Percentiles rank a stretch among this genome's conserved stretches.
phyloP scores from a whole-genome alignment of 2,113 vertebrate genomes.

The Pollimyrus isidori region DNA sequence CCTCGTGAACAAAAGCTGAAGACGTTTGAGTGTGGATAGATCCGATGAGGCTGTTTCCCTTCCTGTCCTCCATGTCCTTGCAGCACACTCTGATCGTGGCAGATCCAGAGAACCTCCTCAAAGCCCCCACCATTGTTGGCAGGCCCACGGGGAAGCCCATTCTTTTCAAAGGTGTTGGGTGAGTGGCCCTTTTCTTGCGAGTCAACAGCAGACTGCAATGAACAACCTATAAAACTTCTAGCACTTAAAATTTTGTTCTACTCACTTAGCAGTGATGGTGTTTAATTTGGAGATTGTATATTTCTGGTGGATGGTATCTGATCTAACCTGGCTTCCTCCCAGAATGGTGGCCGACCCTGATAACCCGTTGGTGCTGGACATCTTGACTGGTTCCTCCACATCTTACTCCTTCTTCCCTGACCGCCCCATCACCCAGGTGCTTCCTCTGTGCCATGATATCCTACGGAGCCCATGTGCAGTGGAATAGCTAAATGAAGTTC shows the following conservation, averaged over 20 bases:
- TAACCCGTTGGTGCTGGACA: constrained; percentile 91
- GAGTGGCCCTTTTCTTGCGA: constrained; percentile 39
- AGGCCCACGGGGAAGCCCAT: constrained; percentile 75
- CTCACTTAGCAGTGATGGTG: not conserved
- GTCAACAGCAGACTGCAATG: not conserved
- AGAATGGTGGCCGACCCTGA: constrained; percentile 98
- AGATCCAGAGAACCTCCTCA: constrained; percentile 83
- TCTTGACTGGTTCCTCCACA: constrained; percentile 92
- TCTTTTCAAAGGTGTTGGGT: constrained; percentile 94
- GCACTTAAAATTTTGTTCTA: not conserved
- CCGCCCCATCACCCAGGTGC: constrained; percentile 87
- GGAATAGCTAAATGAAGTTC: not conserved
- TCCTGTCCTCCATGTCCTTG: not conserved
- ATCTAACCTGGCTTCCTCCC: not conserved
- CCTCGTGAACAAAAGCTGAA: not conserved
- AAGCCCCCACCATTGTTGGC: constrained; percentile 90
- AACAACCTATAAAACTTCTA: not conserved
- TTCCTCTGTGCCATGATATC: not conserved
- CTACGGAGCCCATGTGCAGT: not conserved
- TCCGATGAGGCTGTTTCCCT: not conserved
- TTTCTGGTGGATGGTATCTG: not conserved
- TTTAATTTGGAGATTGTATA: not conserved
- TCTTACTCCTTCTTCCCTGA: constrained; percentile 95
- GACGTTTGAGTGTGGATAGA: not conserved
- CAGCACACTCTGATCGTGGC: constrained; percentile 90